A percentile compares a stretch with the other conserved stretches of the same genome.
These are phyloP conservation scores for Limnephilus rhombicus DNA, from an alignment of 2,888 invertebrate species.

Conservation along the genomic window DNA sequence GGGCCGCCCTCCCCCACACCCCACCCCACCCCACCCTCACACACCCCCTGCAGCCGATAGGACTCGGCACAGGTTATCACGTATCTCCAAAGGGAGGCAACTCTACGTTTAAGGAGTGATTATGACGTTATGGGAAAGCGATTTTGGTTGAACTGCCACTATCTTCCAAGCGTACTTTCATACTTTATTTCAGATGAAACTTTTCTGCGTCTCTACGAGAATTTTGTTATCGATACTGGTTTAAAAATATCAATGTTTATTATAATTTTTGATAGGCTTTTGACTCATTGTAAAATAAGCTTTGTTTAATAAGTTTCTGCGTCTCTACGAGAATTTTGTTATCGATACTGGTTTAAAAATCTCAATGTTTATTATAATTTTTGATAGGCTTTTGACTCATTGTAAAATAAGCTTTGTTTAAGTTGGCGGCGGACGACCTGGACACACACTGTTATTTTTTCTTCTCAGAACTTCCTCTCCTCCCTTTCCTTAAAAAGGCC, in stretches of 20 bases:
- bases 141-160: background rate
- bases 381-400: too few relatives aligned
- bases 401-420: too few relatives aligned
- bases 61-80: background rate
- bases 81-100: background rate
- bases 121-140: background rate
- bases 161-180: background rate
- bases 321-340: background rate
- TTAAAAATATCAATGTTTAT: too few relatives aligned
- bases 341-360: too few relatives aligned
- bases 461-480: too few relatives aligned
- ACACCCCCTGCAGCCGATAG: background rate
- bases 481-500: too few relatives aligned
- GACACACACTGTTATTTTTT: too few relatives aligned
- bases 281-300: too few relatives aligned
- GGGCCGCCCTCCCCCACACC: background rate
- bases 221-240: background rate
- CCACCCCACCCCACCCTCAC: background rate
- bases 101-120: background rate
- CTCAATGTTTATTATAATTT: too few relatives aligned
- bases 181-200: background rate
- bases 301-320: too few relatives aligned
- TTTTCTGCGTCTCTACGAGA: background rate
- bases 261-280: too few relatives aligned
- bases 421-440: too few relatives aligned